A percentile compares a stretch with the other conserved stretches of the same genome.
phyloP scores from a whole-genome alignment of 1,140 invertebrate species.

The Ephestia elutella region DNA sequence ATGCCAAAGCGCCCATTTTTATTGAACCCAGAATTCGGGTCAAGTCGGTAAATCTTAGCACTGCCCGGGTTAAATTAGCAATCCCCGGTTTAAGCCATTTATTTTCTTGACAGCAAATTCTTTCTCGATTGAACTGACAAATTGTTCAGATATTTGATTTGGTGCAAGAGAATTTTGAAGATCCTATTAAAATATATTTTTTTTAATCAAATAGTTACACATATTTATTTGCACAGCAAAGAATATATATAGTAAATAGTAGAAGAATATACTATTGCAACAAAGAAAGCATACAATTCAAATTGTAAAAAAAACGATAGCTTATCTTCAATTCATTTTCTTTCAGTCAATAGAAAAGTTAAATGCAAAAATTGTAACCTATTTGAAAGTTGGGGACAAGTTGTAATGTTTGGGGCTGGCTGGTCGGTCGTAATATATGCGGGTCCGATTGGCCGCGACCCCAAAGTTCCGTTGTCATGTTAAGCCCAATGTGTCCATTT shows the following conservation, averaged over 20 bases:
- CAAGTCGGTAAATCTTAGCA: background rate
- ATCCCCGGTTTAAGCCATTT: background rate
- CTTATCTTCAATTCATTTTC: background rate
- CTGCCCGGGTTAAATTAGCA: background rate
- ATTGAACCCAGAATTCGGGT: background rate
- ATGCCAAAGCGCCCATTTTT: background rate
- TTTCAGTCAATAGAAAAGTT: too few relatives aligned
- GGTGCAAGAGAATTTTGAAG: too few relatives aligned
- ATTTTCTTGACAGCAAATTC: background rate
- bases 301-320: background rate
- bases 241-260: too few relatives aligned
- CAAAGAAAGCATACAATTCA: background rate
- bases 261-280: too few relatives aligned
- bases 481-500: conserved; percentile 1
- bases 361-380: too few relatives aligned
- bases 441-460: background rate
- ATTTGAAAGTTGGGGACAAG: too few relatives aligned
- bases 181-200: too few relatives aligned
- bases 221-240: too few relatives aligned
- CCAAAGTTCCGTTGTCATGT: background rate
- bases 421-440: background rate
- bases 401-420: too few relatives aligned
- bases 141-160: background rate
- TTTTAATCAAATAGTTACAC: too few relatives aligned
- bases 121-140: background rate